Evolutionary conservation across 1,140 invertebrate species (phyloP).

Genomic region (Drosophila orena): DNA sequence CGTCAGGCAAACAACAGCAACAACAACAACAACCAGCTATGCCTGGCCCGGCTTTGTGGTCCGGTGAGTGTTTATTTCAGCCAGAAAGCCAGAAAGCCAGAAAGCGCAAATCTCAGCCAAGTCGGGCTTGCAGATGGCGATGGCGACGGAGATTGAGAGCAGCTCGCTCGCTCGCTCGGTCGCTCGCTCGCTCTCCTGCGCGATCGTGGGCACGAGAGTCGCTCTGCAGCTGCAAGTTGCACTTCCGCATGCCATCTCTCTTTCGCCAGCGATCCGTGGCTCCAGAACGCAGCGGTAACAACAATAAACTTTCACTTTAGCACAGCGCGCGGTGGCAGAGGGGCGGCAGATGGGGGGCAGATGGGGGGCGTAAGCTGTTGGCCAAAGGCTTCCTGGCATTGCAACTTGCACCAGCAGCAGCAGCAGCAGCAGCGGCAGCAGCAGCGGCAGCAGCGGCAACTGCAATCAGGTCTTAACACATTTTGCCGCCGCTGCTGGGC

Average conservation of each 20-base stretch:
- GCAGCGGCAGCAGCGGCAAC: slow-evolving; percentile 49
- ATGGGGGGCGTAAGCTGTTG: slow-evolving; percentile 13
- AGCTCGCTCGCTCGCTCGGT: too few relatives aligned
- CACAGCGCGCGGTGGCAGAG: slow-evolving; percentile 10
- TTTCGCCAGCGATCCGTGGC: slow-evolving; percentile 29
- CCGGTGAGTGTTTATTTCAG: slow-evolving; percentile 70
- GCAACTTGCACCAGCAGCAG: slow-evolving; percentile 43
- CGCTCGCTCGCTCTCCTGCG: slow-evolving; percentile 2
- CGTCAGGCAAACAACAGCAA: slow-evolving; percentile 27
- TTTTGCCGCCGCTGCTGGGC: slow-evolving; percentile 44
- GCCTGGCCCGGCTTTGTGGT: slow-evolving; percentile 84
- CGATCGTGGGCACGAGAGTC: slow-evolving; percentile 1
- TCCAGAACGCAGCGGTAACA: slow-evolving; percentile 44
- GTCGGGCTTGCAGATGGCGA: background rate
- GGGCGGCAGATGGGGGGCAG: slow-evolving; percentile 10
- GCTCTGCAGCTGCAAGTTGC: slow-evolving; percentile 49
- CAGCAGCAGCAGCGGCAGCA: slow-evolving; percentile 38
- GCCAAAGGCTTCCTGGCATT: slow-evolving; percentile 57
- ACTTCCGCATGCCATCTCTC: slow-evolving; percentile 55
- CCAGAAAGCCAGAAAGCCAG: background rate
- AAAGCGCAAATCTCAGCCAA: slow-evolving; percentile 6
- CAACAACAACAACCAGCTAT: slow-evolving; percentile 63
- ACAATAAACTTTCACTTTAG: slow-evolving; percentile 57
- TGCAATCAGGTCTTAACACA: slow-evolving; percentile 45
- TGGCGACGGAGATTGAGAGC: too few relatives aligned